Base-by-base conservation (phyloP, 2,113 vertebrate species). In the Junco hyemalis region DNA sequence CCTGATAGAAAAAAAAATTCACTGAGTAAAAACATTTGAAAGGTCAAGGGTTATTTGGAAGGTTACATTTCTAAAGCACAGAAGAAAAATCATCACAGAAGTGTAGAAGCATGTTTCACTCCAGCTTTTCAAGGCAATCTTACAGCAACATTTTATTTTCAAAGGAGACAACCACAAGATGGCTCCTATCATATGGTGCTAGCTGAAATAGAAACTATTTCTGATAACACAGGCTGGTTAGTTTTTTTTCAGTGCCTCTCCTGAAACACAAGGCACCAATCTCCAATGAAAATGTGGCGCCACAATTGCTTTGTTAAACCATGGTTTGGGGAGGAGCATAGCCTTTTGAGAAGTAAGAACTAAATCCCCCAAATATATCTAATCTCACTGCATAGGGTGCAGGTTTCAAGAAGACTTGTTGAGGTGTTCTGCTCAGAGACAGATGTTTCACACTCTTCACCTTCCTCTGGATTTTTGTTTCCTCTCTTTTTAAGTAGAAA, bases 81-180 rank as follows among this genome's bases (percentile, higher is more conserved):
- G 29, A 91, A 83, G 29, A 47, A 82, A 92, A 93, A 59, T 23
- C 23, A 64, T 47, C 51, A 48, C 22, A 65, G 47, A 66, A 56
- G 7, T 40, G 8, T 6, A 54, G 33, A 53, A 1, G 4, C 6
- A 8, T 8, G 29, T 57, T 90, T 74, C 48, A 45, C 33, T 81
- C 66, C 70, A 85, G 81, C 18, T 92, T 90, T 86, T 70, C 28
- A 64, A 71, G 12, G 69, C 56, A 50, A 8, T 59, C 33, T 28
- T 60, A 63, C 28, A 86, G 74, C 35, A 92, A 64, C 56, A 60
- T 81, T 73, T 83, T 69, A 31, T 73, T 83, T 92, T 45, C 40
- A 86, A 73, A 83, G 68, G 56, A 94, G 85, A 88, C 85, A 96
- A 60, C 95, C 95, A 97, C 94, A 96, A 97, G 92, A 97, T 96